A percentile compares a stretch with the other conserved stretches of the same genome.
phyloP scores from a whole-genome alignment of 2,888 invertebrate genomes.

The Philopedon plagiatum region DNA sequence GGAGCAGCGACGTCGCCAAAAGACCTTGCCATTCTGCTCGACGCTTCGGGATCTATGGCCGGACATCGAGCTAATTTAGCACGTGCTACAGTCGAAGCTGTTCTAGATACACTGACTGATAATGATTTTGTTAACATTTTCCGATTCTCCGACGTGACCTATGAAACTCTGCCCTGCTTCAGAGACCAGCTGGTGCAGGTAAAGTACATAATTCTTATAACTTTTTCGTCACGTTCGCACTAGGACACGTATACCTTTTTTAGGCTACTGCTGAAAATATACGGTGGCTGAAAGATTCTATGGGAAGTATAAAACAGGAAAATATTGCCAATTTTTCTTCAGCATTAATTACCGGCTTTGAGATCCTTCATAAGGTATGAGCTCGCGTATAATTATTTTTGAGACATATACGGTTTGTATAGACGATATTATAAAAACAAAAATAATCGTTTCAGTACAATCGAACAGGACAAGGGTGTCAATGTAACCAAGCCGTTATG shows the following conservation, averaged over 20 bases:
- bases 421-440: not conserved
- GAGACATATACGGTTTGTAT: too few species aligned
- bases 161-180: conserved; percentile 91
- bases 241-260: conserved; percentile 50
- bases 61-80: conserved; percentile 89
- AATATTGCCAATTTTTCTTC: conserved; percentile 93
- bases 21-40: conserved; percentile 94
- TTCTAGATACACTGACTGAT: conserved; percentile 95
- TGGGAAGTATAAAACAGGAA: conserved; percentile 81
- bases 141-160: conserved; percentile 87
- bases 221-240: not conserved
- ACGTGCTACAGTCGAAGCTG: conserved; percentile 87
- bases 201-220: conserved; percentile 44
- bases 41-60: conserved; percentile 91
- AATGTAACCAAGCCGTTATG: conserved; percentile 99
- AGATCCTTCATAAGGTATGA: conserved; percentile 90
- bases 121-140: conserved; percentile 98
- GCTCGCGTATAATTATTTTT: not conserved
- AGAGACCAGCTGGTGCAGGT: conserved; percentile 92
- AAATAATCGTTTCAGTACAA: conserved; percentile 76
- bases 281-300: conserved; percentile 82
- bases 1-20: conserved; percentile 98
- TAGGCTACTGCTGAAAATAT: conserved; percentile 88
- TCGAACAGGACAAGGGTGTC: conserved; percentile 87
- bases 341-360: conserved; percentile 93